Evolutionary conservation across 2,888 invertebrate species (phyloP).

Genomic region (Sesamia inferens): DNA sequence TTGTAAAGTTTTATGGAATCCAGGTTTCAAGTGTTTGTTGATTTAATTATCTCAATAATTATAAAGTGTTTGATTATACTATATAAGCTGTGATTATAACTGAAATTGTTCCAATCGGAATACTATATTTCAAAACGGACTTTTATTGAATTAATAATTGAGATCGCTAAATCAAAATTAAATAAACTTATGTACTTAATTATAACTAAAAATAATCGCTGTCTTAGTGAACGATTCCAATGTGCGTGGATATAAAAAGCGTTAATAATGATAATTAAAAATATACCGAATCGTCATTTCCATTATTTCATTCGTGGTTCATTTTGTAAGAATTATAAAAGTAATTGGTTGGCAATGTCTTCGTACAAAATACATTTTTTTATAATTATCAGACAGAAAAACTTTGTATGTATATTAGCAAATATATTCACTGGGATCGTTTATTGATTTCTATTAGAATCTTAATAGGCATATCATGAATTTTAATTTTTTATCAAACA

Average conservation of each 20-base stretch:
- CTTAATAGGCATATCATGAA: conserved; percentile 55
- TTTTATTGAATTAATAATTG: conserved; percentile 43
- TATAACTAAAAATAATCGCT: conserved; percentile 61
- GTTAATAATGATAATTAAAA: conserved; percentile 65
- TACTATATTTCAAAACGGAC: conserved; percentile 11
- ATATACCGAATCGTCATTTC: conserved; percentile 61
- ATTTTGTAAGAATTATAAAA: conserved; percentile 9
- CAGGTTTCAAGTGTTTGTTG: conserved; percentile 53
- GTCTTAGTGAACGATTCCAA: conserved; percentile 62
- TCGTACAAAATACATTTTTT: not conserved
- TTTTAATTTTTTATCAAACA: conserved; percentile 47
- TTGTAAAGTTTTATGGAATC: conserved; percentile 76
- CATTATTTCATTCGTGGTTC: conserved; percentile 58
- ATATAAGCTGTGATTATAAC: conserved; percentile 23
- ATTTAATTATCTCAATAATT: conserved; percentile 64
- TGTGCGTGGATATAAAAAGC: conserved; percentile 67
- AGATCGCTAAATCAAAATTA: conserved; percentile 61
- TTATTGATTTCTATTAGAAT: not conserved
- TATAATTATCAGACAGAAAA: not conserved
- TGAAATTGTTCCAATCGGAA: conserved; percentile 18
- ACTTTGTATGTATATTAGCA: not conserved
- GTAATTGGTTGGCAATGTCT: not conserved
- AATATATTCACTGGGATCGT: conserved; percentile 18
- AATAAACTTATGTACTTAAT: conserved; percentile 55
- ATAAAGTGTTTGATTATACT: conserved; percentile 12